A percentile compares a stretch with the other conserved stretches of the same genome.
Conservation (phyloP, 1,140 invertebrate species). For the Delia radicum region DNA sequence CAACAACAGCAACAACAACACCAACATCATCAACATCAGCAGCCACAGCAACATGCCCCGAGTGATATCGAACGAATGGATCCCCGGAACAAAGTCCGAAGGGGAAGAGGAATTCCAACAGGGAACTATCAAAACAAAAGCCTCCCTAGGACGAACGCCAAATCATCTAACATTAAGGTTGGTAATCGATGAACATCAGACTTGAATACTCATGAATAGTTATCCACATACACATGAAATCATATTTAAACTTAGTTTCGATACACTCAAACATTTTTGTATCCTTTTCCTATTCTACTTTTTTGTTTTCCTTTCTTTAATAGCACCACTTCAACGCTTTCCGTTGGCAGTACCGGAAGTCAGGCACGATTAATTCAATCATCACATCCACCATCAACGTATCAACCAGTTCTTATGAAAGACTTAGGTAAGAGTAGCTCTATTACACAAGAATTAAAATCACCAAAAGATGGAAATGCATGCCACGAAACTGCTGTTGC, state of each 20-base stretch:
- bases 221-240: too few relatives aligned
- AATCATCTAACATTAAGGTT: conserved; percentile 87
- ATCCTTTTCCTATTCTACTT: too few relatives aligned
- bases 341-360: conserved; percentile 89
- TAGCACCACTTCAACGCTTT: conserved; percentile 90
- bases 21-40: conserved; percentile 38
- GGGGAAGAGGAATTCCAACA: conserved; percentile 80
- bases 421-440: conserved; percentile 78
- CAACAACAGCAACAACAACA: conserved; percentile 34
- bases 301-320: conserved; percentile 25
- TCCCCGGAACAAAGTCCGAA: conserved; percentile 79
- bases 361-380: conserved; percentile 91
- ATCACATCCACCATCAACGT: conserved; percentile 86
- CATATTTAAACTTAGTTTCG: too few relatives aligned
- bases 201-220: too few relatives aligned
- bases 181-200: too few relatives aligned
- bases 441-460: conserved; percentile 26
- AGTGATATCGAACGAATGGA: conserved; percentile 62
- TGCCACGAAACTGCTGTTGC: background rate
- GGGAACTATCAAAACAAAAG: conserved; percentile 66
- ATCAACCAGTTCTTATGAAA: conserved; percentile 79
- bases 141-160: conserved; percentile 80
- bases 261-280: background rate
- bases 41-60: conserved; percentile 49
- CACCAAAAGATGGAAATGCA: conserved; percentile 12